Conservation (phyloP, 2,113 vertebrate species). For the Thermophis baileyi region DNA sequence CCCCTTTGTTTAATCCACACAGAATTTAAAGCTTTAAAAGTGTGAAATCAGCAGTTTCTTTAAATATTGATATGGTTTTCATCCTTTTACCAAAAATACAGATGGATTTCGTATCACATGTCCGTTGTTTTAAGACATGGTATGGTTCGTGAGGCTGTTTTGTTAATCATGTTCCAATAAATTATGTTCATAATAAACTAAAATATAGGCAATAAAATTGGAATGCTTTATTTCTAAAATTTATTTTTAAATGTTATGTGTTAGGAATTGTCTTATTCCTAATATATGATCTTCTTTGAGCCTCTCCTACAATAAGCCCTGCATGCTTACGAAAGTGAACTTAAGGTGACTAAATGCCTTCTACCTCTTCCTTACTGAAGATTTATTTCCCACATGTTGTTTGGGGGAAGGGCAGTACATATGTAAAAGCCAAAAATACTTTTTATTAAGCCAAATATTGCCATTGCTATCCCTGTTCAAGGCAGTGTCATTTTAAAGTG, state of each 20-base stretch:
- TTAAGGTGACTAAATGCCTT: constrained; percentile 87
- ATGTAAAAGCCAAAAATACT: constrained; percentile 67
- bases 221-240: constrained; percentile 64
- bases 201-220: constrained; percentile 42
- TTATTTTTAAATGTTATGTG: constrained; percentile 63
- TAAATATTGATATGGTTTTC: constrained; percentile 23
- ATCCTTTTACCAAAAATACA: constrained; percentile 42
- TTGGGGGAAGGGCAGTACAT: constrained; percentile 78
- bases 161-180: constrained; percentile 72
- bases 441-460: constrained; percentile 76
- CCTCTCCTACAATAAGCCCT: constrained; percentile 71
- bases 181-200: constrained; percentile 48
- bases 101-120: constrained; percentile 39
- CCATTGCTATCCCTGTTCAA: constrained; percentile 73
- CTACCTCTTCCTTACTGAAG: constrained; percentile 96
- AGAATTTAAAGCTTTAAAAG: constrained; percentile 48
- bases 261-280: constrained; percentile 64
- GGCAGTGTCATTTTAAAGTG: constrained; percentile 75
- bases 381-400: constrained; percentile 69
- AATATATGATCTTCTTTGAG: constrained; percentile 61
- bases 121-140: constrained; percentile 44
- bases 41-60: constrained; percentile 21
- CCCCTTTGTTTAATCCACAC: constrained; percentile 20
- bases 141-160: constrained; percentile 56
- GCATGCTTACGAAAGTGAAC: constrained; percentile 80